These are phyloP conservation scores for Resseliella maxima DNA, from an alignment of 2,888 invertebrate species.

Conservation along the genomic window DNA sequence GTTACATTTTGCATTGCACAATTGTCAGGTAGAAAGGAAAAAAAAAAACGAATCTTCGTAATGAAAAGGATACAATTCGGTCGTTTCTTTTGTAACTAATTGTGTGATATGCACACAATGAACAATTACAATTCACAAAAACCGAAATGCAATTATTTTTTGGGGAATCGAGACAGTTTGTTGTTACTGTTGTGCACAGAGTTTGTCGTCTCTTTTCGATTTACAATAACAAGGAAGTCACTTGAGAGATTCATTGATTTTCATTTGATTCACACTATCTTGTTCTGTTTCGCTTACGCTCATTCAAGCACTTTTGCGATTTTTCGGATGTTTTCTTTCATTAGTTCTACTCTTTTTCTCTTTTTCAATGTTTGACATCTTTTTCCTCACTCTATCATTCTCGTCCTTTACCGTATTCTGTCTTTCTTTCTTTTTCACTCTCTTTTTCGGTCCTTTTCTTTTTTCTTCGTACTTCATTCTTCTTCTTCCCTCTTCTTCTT, in stretches of 20 bases:
- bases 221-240: neutral
- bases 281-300: no score
- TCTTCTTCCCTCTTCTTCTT: neutral
- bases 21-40: conserved; percentile 1
- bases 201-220: neutral
- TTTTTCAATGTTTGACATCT: no score
- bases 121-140: neutral
- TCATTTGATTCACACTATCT: no score
- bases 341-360: no score
- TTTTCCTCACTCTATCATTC: no score
- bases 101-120: conserved; percentile 41
- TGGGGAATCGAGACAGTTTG: no score
- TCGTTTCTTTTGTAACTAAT: neutral
- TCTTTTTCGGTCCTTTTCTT: neutral
- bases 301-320: no score
- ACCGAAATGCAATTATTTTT: conserved; percentile 2
- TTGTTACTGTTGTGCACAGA: neutral
- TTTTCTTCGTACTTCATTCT: neutral
- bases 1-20: conserved; percentile 46
- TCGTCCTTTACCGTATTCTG: no score
- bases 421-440: neutral
- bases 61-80: conserved; percentile 19
- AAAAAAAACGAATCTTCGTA: neutral
- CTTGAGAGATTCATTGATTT: neutral
- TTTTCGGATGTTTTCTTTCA: no score